Evolutionary conservation across 2,113 vertebrate species (phyloP), one percentile per base, ranked within the genome.

Genomic region (Bos indicus): DNA sequence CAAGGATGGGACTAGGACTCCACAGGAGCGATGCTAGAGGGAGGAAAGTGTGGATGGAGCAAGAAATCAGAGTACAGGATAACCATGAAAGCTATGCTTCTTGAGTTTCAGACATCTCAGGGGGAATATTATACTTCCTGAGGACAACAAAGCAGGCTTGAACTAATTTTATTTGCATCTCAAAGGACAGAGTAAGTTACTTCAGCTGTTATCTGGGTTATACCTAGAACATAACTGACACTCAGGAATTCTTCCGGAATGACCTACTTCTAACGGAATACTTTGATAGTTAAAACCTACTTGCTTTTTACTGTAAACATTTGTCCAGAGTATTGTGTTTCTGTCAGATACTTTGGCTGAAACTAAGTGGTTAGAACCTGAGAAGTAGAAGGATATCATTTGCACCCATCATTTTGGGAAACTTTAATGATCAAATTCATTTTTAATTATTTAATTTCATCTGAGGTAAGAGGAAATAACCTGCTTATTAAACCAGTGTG

Each of bases 161-260:
- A 96, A 74, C 84, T 96, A 88, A 97, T 98, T 95, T 97, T 91
- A 91, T 81, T 74, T 81, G 30, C 83, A 95, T 88, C 74, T 94
- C 94, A 77, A 52, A 91, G 90, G 86, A 91, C 77, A 91, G 19
- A 43, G 59, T 83, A 40, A 67, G 48, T 26, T 77, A 60, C 59
- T 80, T 91, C 3, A 3, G 6, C 62, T 86, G 33, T 81, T 94
- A 97, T 87, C 80, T 94, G 91, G 71, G 77, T 97, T 93, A 97
- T n/a, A 80, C 23, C 46, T 93, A 95, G 64, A 85, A 74, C 25
- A 12, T 57, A 46, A 56, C 36, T 40, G 25, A 36, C 15, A 59
- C 71, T 77, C 25, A 88, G 40, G 51, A 77, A 30, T 36, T 95
- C 77, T 74, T 96, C 84, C 82, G 0, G 7, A 57, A 86, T 77